These are phyloP conservation scores for Protomyctophum bolini DNA, from an alignment of 2,113 vertebrate genomes.

Conservation along the genomic window DNA sequence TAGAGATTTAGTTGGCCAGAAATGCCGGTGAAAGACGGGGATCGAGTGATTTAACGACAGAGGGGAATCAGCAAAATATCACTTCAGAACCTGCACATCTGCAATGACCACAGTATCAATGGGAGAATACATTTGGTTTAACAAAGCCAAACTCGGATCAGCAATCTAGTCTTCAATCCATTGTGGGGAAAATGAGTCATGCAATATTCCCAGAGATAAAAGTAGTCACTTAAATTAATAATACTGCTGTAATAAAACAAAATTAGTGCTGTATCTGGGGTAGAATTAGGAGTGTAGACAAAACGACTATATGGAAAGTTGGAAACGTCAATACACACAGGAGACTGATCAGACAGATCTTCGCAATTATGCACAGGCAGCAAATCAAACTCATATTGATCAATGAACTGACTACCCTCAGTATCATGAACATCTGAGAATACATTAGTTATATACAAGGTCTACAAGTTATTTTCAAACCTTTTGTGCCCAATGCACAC, in stretches of 20 bases:
- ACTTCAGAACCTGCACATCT: constrained; percentile 6
- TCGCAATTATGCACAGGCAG: constrained; percentile 36
- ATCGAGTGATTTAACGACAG: background rate
- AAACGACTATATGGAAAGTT: constrained; percentile 16
- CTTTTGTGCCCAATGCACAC: too few species aligned
- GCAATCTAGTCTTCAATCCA: background rate
- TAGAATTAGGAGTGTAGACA: constrained; percentile 4
- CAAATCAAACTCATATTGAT: background rate
- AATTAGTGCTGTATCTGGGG: background rate
- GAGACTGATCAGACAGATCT: background rate
- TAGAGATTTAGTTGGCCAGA: constrained; percentile 37
- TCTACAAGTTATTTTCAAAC: too few species aligned
- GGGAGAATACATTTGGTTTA: background rate
- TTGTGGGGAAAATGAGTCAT: background rate
- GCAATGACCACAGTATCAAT: background rate
- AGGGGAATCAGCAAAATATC: constrained; percentile 11
- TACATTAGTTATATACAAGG: too few species aligned
- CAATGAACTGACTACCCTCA: background rate
- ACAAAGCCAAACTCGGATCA: background rate
- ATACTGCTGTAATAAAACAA: background rate
- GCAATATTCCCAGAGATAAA: constrained; percentile 2
- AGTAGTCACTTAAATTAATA: background rate
- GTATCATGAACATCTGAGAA: background rate
- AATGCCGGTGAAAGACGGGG: background rate
- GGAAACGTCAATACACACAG: constrained; percentile 14